A percentile compares a stretch with the other conserved stretches of the same genome.
Evolutionary conservation across 1,140 invertebrate genomes (phyloP).

Genomic region (Aporrectodea caliginosa): DNA sequence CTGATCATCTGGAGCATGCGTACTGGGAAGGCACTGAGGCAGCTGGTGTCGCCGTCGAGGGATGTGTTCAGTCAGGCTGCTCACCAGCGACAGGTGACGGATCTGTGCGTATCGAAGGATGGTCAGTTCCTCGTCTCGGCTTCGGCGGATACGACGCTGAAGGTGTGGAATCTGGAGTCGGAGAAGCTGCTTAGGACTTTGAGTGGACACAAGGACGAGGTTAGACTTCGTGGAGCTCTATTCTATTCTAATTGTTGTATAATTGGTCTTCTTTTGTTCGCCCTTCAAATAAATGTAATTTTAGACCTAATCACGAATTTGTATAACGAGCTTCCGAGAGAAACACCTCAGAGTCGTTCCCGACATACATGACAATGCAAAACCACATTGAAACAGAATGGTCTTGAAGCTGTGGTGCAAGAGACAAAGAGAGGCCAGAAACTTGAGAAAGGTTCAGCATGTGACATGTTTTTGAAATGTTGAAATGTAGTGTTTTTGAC

Average conservation of each 20-base stretch:
- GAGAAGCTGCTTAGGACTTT: conserved; percentile 49
- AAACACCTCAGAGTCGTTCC: neutral
- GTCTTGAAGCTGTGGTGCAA: too few species aligned
- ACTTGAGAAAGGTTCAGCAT: too few species aligned
- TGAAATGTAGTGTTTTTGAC: too few species aligned
- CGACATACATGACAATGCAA: neutral
- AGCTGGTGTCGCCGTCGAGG: conserved; percentile 25
- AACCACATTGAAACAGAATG: neutral
- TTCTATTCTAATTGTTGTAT: neutral
- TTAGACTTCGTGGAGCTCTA: conserved; percentile 30
- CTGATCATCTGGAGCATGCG: conserved; percentile 52
- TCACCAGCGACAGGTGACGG: conserved; percentile 49
- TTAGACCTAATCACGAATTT: neutral
- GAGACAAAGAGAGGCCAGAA: too few species aligned
- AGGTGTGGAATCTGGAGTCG: conserved; percentile 51
- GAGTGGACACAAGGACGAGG: conserved; percentile 52
- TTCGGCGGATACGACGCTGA: conserved; percentile 52
- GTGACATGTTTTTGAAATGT: too few species aligned
- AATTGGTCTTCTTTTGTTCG: too few species aligned
- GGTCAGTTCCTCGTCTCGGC: conserved; percentile 49
- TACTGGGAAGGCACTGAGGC: conserved; percentile 45
- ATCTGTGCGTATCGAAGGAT: conserved; percentile 48
- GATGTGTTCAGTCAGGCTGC: conserved; percentile 35
- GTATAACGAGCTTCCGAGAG: neutral
- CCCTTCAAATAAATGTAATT: too few species aligned